Evolutionary conservation across 1,140 invertebrate species (phyloP).

Genomic region (Drosophila nebulosa): DNA sequence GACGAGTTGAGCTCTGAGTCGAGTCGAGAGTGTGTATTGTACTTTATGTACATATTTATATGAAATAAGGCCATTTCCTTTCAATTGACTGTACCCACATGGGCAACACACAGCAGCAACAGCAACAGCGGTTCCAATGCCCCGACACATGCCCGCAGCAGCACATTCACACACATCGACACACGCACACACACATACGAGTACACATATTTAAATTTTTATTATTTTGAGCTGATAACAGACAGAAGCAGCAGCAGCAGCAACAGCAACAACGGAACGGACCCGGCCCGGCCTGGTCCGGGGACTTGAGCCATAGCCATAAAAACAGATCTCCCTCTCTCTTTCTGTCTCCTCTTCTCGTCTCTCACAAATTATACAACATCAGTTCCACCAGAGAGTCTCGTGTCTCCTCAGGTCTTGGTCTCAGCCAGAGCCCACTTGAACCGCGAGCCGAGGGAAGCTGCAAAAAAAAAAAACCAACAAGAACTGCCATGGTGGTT

Average conservation of each 20-base stretch:
- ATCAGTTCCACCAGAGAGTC: neutral
- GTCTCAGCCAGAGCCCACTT: constrained; percentile 45
- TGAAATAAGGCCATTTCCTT: constrained; percentile 79
- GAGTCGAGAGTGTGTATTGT: constrained; percentile 47
- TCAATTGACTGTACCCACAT: constrained; percentile 79
- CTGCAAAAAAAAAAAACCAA: constrained; percentile 54
- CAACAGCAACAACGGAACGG: constrained; percentile 23
- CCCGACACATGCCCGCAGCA: constrained; percentile 59
- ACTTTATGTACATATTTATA: constrained; percentile 78
- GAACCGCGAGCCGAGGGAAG: constrained; percentile 60
- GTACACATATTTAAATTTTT: constrained; percentile 71
- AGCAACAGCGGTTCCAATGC: constrained; percentile 20
- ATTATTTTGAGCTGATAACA: constrained; percentile 79
- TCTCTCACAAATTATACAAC: constrained; percentile 49
- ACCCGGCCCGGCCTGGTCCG: constrained; percentile 33
- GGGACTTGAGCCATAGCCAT: constrained; percentile 63
- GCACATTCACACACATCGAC: constrained; percentile 27
- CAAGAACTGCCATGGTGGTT: constrained; percentile 23
- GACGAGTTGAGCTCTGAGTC: neutral
- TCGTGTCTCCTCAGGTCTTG: neutral
- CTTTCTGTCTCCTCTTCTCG: neutral
- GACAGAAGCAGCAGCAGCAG: constrained; percentile 37
- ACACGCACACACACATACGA: constrained; percentile 22
- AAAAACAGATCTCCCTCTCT: constrained; percentile 56
- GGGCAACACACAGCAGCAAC: constrained; percentile 54